phyloP scores from a whole-genome alignment of 1,140 invertebrate genomes.

The Cryptotermes secundus region DNA sequence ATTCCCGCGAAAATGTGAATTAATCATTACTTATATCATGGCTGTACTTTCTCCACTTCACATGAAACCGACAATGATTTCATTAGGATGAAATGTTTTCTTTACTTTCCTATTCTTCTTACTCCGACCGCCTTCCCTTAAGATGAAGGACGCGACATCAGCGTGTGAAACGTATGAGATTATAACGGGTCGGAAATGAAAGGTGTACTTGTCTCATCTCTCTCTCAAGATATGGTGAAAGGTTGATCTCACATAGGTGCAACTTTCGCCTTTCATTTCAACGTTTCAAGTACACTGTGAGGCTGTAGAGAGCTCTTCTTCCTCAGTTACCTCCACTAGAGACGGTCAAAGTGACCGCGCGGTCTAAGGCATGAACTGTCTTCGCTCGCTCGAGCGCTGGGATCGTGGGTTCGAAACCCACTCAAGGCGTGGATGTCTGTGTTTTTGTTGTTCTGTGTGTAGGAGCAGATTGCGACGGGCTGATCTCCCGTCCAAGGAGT shows the following conservation, averaged over 20 bases:
- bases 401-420: no score
- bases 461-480: no score
- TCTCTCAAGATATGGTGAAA: background rate
- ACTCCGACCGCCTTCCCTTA: background rate
- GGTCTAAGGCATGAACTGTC: no score
- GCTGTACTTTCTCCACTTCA: background rate
- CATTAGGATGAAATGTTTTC: background rate
- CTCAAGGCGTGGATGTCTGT: no score
- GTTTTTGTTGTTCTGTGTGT: no score
- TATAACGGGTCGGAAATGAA: constrained; percentile 17
- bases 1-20: background rate
- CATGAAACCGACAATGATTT: background rate
- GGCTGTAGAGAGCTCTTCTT: background rate
- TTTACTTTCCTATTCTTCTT: background rate
- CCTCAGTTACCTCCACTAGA: no score
- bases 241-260: background rate
- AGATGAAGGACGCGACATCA: no score
- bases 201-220: background rate
- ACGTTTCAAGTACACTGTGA: background rate
- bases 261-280: constrained; percentile 19
- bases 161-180: background rate
- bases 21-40: background rate
- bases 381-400: no score
- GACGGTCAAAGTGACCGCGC: no score
- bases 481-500: no score